These are phyloP conservation scores for Apotomis turbidana DNA, from an alignment of 2,888 invertebrate genomes.

Conservation along the genomic window DNA sequence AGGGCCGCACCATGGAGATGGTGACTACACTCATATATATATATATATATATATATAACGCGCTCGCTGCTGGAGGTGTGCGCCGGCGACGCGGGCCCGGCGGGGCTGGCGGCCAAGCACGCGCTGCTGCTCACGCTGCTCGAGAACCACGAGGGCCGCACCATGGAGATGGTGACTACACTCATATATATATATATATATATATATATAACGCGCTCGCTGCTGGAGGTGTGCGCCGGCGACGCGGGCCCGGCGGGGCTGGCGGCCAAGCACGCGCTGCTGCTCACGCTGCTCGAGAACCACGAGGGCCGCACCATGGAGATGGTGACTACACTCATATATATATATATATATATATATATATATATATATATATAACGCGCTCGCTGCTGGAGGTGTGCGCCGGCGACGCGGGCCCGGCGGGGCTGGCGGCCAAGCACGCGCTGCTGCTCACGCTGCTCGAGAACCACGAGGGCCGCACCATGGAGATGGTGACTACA, in stretches of 20 bases:
- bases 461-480: constrained; percentile 93
- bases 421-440: constrained; percentile 85
- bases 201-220: constrained; percentile 82
- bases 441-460: constrained; percentile 92
- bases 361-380: constrained; percentile 50
- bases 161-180: constrained; percentile 88
- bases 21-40: constrained; percentile 62
- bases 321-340: constrained; percentile 80
- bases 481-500: constrained; percentile 88
- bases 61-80: constrained; percentile 91
- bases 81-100: constrained; percentile 85
- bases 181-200: no score
- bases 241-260: constrained; percentile 83
- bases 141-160: constrained; percentile 93
- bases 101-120: constrained; percentile 86
- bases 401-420: constrained; percentile 85
- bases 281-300: constrained; percentile 94
- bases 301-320: constrained; percentile 92
- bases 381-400: constrained; percentile 91
- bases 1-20: constrained; percentile 92
- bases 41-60: constrained; percentile 50
- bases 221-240: constrained; percentile 88
- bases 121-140: constrained; percentile 92
- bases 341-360: no score
- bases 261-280: constrained; percentile 89